phyloP scores from a whole-genome alignment of 2,797 vertebrate species.

The Peromyscus attwateri region DNA sequence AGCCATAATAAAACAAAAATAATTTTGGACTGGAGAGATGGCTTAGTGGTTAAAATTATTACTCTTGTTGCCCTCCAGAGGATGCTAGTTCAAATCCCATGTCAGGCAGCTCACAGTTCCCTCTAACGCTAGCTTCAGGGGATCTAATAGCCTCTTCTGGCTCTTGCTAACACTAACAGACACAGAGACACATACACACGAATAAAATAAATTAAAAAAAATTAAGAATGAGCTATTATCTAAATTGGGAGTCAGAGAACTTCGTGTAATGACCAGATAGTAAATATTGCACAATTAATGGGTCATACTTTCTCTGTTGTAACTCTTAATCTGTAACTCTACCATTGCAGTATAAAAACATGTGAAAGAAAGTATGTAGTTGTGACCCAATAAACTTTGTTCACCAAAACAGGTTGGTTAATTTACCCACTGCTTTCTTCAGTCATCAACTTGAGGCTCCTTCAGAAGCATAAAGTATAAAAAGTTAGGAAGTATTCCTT shows the following conservation, averaged over 20 bases:
- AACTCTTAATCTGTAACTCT: neutral
- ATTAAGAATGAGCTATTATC: neutral
- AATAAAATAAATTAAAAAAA: neutral
- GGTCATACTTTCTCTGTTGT: neutral
- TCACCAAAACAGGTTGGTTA: neutral
- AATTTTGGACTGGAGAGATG: neutral
- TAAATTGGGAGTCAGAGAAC: neutral
- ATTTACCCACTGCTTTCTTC: neutral
- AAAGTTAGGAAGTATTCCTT: constrained; percentile 25
- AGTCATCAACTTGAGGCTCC: neutral
- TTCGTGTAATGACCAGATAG: neutral
- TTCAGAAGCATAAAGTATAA: constrained; percentile 28
- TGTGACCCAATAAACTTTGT: constrained; percentile 18
- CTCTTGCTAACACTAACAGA: neutral
- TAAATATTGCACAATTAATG: constrained; percentile 37
- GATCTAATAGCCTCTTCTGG: neutral
- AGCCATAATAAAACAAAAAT: neutral
- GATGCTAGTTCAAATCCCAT: neutral
- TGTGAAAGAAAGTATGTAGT: neutral
- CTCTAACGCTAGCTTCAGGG: neutral
- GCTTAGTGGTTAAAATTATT: neutral
- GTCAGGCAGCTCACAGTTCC: neutral
- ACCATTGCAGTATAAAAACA: neutral
- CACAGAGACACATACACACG: neutral
- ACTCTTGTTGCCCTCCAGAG: neutral